phyloP scores from a whole-genome alignment of 35 echinoderm and acorn worm species.

The Stichopus chloronotus region DNA sequence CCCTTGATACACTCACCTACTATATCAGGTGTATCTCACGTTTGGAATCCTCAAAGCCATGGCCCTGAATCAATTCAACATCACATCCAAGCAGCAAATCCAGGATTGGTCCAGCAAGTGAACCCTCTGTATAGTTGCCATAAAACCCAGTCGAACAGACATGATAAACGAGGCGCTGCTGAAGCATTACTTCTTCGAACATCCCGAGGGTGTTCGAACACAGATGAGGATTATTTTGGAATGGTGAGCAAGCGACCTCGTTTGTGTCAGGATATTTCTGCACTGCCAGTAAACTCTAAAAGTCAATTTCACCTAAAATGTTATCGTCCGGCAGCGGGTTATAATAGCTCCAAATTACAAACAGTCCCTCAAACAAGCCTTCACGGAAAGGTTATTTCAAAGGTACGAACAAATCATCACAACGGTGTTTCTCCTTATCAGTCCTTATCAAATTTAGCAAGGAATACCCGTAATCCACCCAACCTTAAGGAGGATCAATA shows the following conservation, averaged over 20 bases:
- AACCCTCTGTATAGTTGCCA: neutral
- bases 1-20: neutral
- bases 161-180: neutral
- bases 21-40: neutral
- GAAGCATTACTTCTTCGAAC: neutral
- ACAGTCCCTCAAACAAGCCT: neutral
- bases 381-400: neutral
- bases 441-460: neutral
- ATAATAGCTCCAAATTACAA: neutral
- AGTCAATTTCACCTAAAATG: neutral
- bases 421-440: neutral
- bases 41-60: neutral
- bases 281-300: neutral
- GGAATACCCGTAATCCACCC: neutral
- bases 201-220: neutral
- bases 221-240: neutral
- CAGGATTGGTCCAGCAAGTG: neutral
- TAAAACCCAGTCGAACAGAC: neutral
- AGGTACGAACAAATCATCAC: neutral
- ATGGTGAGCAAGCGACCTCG: neutral
- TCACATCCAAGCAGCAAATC: neutral
- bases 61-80: neutral
- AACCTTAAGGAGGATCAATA: neutral
- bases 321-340: neutral
- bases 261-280: neutral